phyloP scores from a whole-genome alignment of 2,888 invertebrate species.

The Lymantria monacha region DNA sequence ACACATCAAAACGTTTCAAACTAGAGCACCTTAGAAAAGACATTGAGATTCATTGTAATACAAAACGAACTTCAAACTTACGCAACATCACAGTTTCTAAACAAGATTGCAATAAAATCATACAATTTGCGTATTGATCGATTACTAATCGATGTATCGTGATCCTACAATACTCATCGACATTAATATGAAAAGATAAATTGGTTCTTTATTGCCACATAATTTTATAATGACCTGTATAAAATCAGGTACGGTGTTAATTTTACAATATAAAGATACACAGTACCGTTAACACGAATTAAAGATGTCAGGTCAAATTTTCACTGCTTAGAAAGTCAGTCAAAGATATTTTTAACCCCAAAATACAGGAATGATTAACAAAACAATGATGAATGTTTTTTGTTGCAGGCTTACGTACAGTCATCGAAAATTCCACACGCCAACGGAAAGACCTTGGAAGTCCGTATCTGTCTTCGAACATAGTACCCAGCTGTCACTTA shows the following conservation, averaged over 20 bases:
- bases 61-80: slow-evolving; percentile 16
- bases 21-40: slow-evolving; percentile 33
- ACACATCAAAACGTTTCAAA: slow-evolving; percentile 41
- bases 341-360: slow-evolving; percentile 2
- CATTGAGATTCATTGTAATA: slow-evolving; percentile 24
- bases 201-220: slow-evolving; percentile 13
- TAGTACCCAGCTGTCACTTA: slow-evolving; percentile 43
- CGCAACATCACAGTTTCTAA: slow-evolving; percentile 27
- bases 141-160: slow-evolving; percentile 31
- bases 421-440: slow-evolving; percentile 47
- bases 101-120: slow-evolving; percentile 22
- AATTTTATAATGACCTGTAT: slow-evolving; percentile 19
- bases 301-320: slow-evolving; percentile 3
- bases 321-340: slow-evolving; percentile 2
- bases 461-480: slow-evolving; percentile 43
- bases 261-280: slow-evolving; percentile 7
- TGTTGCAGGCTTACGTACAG: slow-evolving; percentile 65
- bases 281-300: slow-evolving; percentile 10
- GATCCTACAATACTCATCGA: slow-evolving; percentile 19
- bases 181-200: slow-evolving; percentile 8
- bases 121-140: slow-evolving; percentile 21
- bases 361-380: slow-evolving; percentile 20
- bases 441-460: slow-evolving; percentile 44
- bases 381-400: slow-evolving; percentile 33
- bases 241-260: slow-evolving; percentile 10